These are phyloP conservation scores for Lepidochrysops patricia DNA, from an alignment of 2,888 invertebrate species.

Conservation along the genomic window DNA sequence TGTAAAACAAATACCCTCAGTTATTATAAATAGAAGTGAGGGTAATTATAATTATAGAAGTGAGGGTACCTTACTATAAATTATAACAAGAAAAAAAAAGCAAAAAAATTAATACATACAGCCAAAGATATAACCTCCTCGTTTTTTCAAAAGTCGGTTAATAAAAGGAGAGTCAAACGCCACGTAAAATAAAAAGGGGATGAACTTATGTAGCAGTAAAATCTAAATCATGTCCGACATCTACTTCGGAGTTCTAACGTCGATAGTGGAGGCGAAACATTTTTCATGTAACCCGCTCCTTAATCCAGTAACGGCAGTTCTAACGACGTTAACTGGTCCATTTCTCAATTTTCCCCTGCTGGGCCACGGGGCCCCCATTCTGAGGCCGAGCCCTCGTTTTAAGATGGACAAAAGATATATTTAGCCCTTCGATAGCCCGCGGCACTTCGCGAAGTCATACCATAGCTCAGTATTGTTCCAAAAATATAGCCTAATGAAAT, in stretches of 20 bases:
- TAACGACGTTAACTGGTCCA: constrained; percentile 73
- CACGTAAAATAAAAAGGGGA: neutral
- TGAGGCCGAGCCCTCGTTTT: constrained; percentile 45
- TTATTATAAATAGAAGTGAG: too few species aligned
- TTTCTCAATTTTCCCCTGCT: constrained; percentile 66
- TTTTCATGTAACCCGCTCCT: constrained; percentile 55
- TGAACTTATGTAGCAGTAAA: neutral
- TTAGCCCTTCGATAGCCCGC: constrained; percentile 58
- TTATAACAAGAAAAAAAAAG: too few species aligned
- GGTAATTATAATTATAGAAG: too few species aligned
- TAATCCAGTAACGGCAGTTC: constrained; percentile 56
- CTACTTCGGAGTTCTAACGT: constrained; percentile 5
- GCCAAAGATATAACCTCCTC: too few species aligned
- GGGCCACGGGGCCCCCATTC: constrained; percentile 28
- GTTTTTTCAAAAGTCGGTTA: too few species aligned
- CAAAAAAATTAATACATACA: too few species aligned
- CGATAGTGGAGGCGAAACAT: constrained; percentile 49
- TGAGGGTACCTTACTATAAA: too few species aligned
- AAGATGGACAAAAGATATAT: constrained; percentile 55
- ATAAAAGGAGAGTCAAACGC: too few species aligned
- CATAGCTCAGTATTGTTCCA: constrained; percentile 53
- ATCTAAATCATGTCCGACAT: neutral
- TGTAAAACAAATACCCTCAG: too few species aligned
- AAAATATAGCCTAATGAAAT: constrained; percentile 28
- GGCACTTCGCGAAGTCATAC: constrained; percentile 41